Evolutionary conservation across 2,888 invertebrate species (phyloP), one percentile per base, ranked within the genome.

Genomic region (Drosophila borealis): DNA sequence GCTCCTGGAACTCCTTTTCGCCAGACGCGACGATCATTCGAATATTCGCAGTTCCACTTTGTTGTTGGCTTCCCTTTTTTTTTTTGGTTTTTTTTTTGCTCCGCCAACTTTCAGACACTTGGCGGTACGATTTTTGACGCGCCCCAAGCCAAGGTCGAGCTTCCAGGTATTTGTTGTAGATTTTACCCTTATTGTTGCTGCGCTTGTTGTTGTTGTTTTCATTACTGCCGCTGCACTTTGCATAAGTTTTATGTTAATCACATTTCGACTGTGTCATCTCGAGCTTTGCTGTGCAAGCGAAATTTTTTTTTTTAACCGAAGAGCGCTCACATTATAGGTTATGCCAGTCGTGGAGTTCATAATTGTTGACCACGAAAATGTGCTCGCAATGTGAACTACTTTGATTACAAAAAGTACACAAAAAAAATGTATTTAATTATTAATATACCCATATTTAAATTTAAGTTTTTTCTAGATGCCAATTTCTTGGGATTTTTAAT

Each of bases 141-240:
- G 78, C 70, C 77, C 72, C 80, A 66, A 64, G 65, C 83, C 83
- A 83, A 87, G 83, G 88, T 83, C 85, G 70, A 56, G 50, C 49
- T 78, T 67, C 70, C 59, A 53, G 34, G 56, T 73, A 61, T 69
- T 72, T 62, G 55, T 60, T 72, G 61, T 59, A 14, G 33, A 33
- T 29, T 21, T 34, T 34, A 42, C 54, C 54, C 54, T 54, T 54
- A 54, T 54, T 41, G 42, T 13, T 36, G 59, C 19, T 42, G 21
- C 19, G 17, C 51, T 48, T 62, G 48, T 21, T 54, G 39, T 62
- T 45, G 49, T 42, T 65, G 76, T 21, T 70, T 46, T 75, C 25
- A 51, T 67, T 71, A 36, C 41, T 67, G 57, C 49, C 49, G 45
- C 21, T 60, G 64, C 71, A 81, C 71, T 83, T 80, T 82, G 83